Evolutionary conservation across 2,113 vertebrate species (phyloP).

Genomic region (Alligator sinensis): DNA sequence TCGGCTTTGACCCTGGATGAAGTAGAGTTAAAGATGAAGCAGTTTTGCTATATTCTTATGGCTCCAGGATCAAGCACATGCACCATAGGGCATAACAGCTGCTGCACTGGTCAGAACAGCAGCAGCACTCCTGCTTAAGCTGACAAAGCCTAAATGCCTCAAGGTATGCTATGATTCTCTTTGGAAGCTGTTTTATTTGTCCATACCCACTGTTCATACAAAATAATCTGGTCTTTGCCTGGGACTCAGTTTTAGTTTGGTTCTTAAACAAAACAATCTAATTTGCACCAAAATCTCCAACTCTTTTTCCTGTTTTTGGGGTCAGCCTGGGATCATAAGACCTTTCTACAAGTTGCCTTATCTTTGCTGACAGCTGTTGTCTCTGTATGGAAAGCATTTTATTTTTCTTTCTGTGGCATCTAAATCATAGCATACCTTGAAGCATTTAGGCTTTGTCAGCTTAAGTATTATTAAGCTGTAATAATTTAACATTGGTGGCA

Average conservation of each 20-base stretch:
- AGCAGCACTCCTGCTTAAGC: not conserved
- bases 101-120: too few species aligned
- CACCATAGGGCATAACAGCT: too few species aligned
- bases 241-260: not conserved
- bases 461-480: conserved; percentile 48
- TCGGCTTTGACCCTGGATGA: too few species aligned
- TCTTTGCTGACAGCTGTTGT: conserved; percentile 5
- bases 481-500: conserved; percentile 49
- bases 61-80: too few species aligned
- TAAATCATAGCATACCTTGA: conserved; percentile 20
- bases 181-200: too few species aligned
- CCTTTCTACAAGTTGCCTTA: not conserved
- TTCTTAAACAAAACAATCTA: not conserved
- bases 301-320: not conserved
- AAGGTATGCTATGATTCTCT: conserved; percentile 8
- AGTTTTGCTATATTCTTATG: too few species aligned
- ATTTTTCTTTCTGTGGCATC: conserved; percentile 42
- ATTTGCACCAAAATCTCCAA: not conserved
- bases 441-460: conserved; percentile 54
- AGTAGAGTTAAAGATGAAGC: too few species aligned
- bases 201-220: too few species aligned
- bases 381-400: conserved; percentile 35
- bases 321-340: not conserved
- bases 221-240: not conserved
- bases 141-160: conserved; percentile 52